Conservation (phyloP, 2,888 invertebrate genomes). For the Drosophila ustulata region DNA sequence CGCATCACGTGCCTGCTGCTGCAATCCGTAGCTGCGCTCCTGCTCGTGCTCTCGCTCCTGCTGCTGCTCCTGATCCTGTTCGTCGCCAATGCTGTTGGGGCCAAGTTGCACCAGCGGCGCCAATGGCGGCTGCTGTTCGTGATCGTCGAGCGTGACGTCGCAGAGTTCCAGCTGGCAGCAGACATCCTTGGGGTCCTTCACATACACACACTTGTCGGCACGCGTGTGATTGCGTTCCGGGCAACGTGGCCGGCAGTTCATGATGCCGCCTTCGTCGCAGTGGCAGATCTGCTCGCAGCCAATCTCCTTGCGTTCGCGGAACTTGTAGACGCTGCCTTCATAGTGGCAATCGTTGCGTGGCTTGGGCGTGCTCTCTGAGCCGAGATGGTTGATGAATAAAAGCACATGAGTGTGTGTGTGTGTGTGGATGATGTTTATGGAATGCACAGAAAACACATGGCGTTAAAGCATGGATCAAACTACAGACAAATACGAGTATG, state of each 20-base stretch:
- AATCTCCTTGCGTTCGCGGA: slow-evolving; percentile 91
- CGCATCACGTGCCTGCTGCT: slow-evolving; percentile 80
- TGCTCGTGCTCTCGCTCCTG: slow-evolving; percentile 4
- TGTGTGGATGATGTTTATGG: slow-evolving; percentile 54
- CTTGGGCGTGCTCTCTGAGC: slow-evolving; percentile 69
- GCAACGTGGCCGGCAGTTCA: slow-evolving; percentile 91
- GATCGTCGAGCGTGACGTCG: slow-evolving; percentile 92
- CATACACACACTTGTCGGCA: slow-evolving; percentile 91
- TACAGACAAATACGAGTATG: slow-evolving; percentile 41
- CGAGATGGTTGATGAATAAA: too few relatives aligned
- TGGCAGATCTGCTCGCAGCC: slow-evolving; percentile 92
- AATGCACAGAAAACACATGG: slow-evolving; percentile 66
- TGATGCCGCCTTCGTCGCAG: slow-evolving; percentile 90
- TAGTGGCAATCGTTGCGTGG: slow-evolving; percentile 80
- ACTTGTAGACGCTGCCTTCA: slow-evolving; percentile 89
- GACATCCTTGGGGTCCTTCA: slow-evolving; percentile 92
- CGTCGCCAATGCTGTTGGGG: slow-evolving; percentile 70
- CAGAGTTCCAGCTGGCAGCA: slow-evolving; percentile 95
- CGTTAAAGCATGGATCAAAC: slow-evolving; percentile 59
- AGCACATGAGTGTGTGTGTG: slow-evolving; percentile 25
- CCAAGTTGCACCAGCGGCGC: slow-evolving; percentile 53
- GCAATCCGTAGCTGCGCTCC: slow-evolving; percentile 57
- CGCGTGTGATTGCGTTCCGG: slow-evolving; percentile 86
- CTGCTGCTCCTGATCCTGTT: slow-evolving; percentile 32
- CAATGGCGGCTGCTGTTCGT: slow-evolving; percentile 86